Evolutionary conservation across 1,140 invertebrate genomes (phyloP).

Genomic region (Battus philenor): DNA sequence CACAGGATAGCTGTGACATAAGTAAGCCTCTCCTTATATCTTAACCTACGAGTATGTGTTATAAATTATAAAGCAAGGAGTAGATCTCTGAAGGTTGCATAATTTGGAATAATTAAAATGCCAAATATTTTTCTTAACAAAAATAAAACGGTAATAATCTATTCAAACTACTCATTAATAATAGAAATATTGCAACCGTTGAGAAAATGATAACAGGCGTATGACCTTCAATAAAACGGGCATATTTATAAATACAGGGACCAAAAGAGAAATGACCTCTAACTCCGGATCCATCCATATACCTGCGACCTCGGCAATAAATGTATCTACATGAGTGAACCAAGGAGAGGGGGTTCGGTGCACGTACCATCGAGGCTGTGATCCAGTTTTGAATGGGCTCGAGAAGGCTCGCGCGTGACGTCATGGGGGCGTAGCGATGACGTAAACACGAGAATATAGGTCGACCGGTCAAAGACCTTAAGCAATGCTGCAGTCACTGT

Average conservation of each 20-base stretch:
- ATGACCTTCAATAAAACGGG: constrained; percentile 34
- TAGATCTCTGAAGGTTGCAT: too few relatives aligned
- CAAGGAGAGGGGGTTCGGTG: constrained; percentile 33
- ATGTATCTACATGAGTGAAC: constrained; percentile 29
- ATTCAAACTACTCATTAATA: too few relatives aligned
- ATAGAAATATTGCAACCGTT: too few relatives aligned
- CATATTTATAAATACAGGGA: constrained; percentile 43
- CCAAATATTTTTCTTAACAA: too few relatives aligned
- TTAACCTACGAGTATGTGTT: too few relatives aligned
- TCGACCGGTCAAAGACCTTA: constrained; percentile 55
- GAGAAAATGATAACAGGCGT: too few relatives aligned
- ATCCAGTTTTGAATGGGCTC: constrained; percentile 69
- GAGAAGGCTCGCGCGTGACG: constrained; percentile 56
- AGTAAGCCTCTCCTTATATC: too few relatives aligned
- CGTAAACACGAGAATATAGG: constrained; percentile 61
- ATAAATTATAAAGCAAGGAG: too few relatives aligned
- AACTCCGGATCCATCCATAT: constrained; percentile 24
- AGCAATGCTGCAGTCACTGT: constrained; percentile 43
- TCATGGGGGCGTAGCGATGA: constrained; percentile 65
- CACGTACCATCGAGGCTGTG: constrained; percentile 38
- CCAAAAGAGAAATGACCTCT: constrained; percentile 50
- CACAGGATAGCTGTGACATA: too few relatives aligned
- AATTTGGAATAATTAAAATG: too few relatives aligned
- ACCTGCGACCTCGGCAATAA: constrained; percentile 37
- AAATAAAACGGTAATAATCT: too few relatives aligned